Conservation (phyloP, 2,113 vertebrate species). For the Marmota flaviventris region DNA sequence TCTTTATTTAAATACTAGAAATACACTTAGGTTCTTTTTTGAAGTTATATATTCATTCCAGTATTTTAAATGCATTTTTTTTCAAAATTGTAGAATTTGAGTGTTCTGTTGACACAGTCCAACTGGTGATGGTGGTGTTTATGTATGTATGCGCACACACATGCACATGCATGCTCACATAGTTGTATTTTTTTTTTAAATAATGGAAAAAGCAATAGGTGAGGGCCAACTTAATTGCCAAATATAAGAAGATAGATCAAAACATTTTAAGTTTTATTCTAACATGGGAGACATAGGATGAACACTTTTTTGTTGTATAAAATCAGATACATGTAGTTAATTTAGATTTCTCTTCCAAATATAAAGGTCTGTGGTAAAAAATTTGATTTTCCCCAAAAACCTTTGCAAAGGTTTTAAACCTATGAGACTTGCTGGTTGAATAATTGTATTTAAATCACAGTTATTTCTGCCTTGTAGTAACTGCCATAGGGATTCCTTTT, state of each 20-base stretch:
- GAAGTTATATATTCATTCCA: constrained; percentile 45
- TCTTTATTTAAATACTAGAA: constrained; percentile 46
- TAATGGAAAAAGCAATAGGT: not conserved
- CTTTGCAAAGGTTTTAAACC: constrained; percentile 12
- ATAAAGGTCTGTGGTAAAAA: constrained; percentile 38
- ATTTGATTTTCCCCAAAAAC: not conserved
- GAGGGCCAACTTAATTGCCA: constrained; percentile 6
- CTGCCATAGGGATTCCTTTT: constrained; percentile 18
- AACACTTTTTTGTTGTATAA: constrained; percentile 12
- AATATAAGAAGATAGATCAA: not conserved
- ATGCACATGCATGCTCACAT: no score
- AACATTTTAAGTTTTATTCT: constrained; percentile 27
- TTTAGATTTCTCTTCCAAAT: constrained; percentile 57
- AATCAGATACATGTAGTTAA: not conserved
- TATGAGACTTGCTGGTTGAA: not conserved
- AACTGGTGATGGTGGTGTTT: not conserved
- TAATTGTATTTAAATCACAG: constrained; percentile 6
- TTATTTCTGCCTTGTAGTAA: not conserved
- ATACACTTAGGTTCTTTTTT: not conserved
- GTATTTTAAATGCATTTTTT: constrained; percentile 44
- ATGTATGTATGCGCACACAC: no score
- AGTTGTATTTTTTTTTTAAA: not conserved
- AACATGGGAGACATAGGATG: not conserved
- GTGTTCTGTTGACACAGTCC: not conserved
- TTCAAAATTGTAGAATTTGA: not conserved